Evolutionary conservation across 64 coral and sea anemone genomes (phyloP).

Genomic region (Hydrozoanthus tunicans): DNA sequence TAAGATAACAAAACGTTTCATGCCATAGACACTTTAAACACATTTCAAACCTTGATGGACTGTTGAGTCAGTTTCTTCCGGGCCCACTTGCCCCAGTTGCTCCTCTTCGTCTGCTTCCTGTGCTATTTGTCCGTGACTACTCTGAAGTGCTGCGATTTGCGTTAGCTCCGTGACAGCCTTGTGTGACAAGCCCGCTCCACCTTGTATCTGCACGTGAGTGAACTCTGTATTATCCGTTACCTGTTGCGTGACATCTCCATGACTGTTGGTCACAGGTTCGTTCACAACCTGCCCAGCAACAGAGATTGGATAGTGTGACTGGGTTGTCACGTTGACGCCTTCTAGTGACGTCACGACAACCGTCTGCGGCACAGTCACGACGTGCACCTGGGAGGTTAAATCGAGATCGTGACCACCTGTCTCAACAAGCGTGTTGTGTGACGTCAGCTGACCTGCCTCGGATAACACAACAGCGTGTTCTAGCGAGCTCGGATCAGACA

Average conservation of each 20-base stretch:
- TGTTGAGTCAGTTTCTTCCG: neutral
- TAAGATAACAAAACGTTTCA: neutral
- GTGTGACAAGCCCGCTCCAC: conserved; percentile 21
- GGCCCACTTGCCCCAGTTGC: neutral
- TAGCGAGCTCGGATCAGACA: conserved; percentile 60
- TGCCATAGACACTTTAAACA: neutral
- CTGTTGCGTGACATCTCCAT: conserved; percentile 56
- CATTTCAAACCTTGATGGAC: conserved; percentile 37
- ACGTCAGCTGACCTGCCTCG: conserved; percentile 59
- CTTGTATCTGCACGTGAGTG: conserved; percentile 48
- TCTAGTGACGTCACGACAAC: conserved; percentile 91
- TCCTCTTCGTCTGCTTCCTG: conserved; percentile 53
- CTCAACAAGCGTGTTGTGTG: conserved; percentile 68
- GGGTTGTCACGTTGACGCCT: conserved; percentile 61
- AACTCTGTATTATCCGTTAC: conserved; percentile 19
- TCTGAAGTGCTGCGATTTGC: conserved; percentile 50
- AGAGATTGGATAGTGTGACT: conserved; percentile 55
- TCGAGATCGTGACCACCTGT: conserved; percentile 71
- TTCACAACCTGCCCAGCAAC: conserved; percentile 52
- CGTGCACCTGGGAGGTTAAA: conserved; percentile 51
- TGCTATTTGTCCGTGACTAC: conserved; percentile 63
- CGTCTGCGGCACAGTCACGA: conserved; percentile 81
- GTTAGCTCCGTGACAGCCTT: conserved; percentile 54
- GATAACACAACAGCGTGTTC: conserved; percentile 81
- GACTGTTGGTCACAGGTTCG: conserved; percentile 54